A percentile compares a stretch with the other conserved stretches of the same genome.
Evolutionary conservation across 2,797 vertebrate genomes (phyloP).

Genomic region (Gadopsis bispinosus): DNA sequence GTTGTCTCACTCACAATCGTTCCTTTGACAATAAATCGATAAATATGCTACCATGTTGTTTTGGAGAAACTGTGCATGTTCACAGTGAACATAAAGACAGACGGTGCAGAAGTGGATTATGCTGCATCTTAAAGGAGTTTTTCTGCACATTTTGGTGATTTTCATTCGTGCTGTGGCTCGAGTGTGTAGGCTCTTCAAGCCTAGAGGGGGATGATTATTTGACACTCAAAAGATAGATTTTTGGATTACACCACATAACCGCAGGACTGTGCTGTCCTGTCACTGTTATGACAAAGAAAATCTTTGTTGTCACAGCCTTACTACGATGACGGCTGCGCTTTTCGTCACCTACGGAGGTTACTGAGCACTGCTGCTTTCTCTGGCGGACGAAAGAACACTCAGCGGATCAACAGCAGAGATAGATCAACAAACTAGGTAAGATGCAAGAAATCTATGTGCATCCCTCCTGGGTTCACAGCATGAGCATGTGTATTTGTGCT

Average conservation of each 20-base stretch:
- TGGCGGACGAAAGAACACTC: slow-evolving; percentile 19
- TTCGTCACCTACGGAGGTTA: slow-evolving; percentile 37
- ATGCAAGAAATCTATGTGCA: slow-evolving; percentile 29
- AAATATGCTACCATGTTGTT: neutral
- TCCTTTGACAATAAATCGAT: neutral
- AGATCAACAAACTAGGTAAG: slow-evolving; percentile 39
- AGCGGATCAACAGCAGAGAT: slow-evolving; percentile 38
- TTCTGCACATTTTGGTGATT: neutral
- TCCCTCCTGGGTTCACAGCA: slow-evolving; percentile 42
- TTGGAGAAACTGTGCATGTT: slow-evolving; percentile 5
- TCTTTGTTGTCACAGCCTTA: neutral
- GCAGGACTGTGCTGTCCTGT: neutral
- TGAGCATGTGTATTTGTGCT: slow-evolving; percentile 47
- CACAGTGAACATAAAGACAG: neutral
- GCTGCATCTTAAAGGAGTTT: neutral
- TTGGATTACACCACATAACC: neutral
- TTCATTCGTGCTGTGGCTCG: neutral
- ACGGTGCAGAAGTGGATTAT: neutral
- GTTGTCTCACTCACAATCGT: neutral
- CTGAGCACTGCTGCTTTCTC: slow-evolving; percentile 21
- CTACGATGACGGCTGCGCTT: slow-evolving; percentile 37
- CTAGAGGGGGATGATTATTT: neutral
- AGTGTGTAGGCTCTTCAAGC: slow-evolving; percentile 4
- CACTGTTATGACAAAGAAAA: neutral
- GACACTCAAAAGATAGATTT: slow-evolving; percentile 5